Base-by-base conservation (phyloP, 2,113 vertebrate species). In the Mungos mungo region DNA sequence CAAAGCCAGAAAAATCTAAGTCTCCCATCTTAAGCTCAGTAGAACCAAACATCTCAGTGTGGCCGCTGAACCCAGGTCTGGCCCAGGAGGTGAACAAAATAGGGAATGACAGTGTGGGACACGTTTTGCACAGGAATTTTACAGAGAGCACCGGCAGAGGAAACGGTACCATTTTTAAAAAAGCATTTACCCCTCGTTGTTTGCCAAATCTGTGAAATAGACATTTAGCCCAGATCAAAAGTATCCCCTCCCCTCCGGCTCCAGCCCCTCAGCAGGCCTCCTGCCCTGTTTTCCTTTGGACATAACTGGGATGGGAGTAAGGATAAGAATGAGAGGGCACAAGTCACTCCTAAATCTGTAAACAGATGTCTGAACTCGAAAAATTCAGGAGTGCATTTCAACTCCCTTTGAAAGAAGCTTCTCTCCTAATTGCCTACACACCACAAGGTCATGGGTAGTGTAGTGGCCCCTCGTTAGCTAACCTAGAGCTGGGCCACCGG, bases 41-140 rank as follows among this genome's bases (percentile, higher is more conserved):
- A 33, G 57, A 95, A 63, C 13, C 35, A 38, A 35, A 76, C 0
- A 1, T 86, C 50, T 74, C 66, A 41, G 3, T 0, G 7, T 76
- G 68, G 25, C 12, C 47, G 21, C 50, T 72, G 31, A 93, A 87
- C 54, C 41, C n/a, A 52, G 45, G 8, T 83, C 3, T 77, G 33
- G 23, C 13, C 33, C 72, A 60, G 47, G 71, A 69, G 8, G 29
- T 33, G 50, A 29, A 79, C 25, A 31, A 60, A 81, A 66, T 10
- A 35, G 45, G 65, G 35, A 38, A 41, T 0, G 1, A 29, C 35
- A 29, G 21, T 41, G 1, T 2, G 5, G 66, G 23, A 1, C n/a
- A 11, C 11, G 29, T 74, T 8, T 29, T 57, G 14, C 66, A 94
- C 66, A 94, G 74, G 52, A 38, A 68, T 66, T 96, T 86, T 81